Evolutionary conservation across 1,140 invertebrate species (phyloP), one percentile per base, ranked within the genome.

Genomic region (Papilio aristodemus): DNA sequence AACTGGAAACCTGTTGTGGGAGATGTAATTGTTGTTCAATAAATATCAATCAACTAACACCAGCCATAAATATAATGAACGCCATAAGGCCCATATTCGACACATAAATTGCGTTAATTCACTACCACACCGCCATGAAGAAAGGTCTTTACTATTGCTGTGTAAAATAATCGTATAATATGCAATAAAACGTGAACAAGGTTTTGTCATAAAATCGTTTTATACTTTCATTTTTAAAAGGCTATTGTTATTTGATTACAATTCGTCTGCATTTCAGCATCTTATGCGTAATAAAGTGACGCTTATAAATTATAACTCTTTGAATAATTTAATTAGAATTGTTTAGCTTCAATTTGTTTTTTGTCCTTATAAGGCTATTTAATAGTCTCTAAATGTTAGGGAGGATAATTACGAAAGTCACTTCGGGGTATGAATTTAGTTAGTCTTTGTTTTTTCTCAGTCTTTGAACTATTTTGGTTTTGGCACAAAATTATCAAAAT

Each of bases 131-230:
- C 22, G 46, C 46, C 19, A 54, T 54, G 46, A 54, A 54, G 9
- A 22, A 22, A 54, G 46, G 19, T 54, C 46, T 54, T 54, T 54
- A 54, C 46, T 54, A 13, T 25, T 19, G 10, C 17, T 17, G 19
- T 54, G 46, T 54, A 54, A 54, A 54, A 54, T 50, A 54, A 54
- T 10, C 9, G 46, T 13, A 54, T 54, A 46, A 19, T 46, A 22
- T 46, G 43, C 19, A 46, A 46, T 46, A 54, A 54, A 54, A 54
- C 19, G 46, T 25, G 19, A 17, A 54, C 9, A 22, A 54, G 10
- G 19, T 25, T 54, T 54, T 54, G 10, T 54, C 19, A 54, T 25
- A 46, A 46, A 46, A 54, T 22, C 19, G 46, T 54, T 25, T 54
- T 54, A 54, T 0, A 4, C 19, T 54, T 54, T 19, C 19, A 22